phyloP scores from a whole-genome alignment of 2,113 vertebrate genomes.

The Aegithalos caudatus region DNA sequence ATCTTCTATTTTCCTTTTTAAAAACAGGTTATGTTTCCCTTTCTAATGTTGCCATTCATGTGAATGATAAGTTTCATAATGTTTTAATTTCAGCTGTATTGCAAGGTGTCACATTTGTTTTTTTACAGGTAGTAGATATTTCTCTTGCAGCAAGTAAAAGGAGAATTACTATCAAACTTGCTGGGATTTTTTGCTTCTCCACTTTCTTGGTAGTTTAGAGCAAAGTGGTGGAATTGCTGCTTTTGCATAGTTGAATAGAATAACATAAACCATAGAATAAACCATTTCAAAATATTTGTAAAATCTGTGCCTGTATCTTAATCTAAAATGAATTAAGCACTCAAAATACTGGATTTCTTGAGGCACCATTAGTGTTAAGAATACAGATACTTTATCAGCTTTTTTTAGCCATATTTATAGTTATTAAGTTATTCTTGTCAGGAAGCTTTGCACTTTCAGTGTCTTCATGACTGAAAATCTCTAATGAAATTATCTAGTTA shows the following conservation, averaged over 20 bases:
- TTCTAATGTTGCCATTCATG: neutral
- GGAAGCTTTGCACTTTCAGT: neutral
- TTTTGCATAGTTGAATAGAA: neutral
- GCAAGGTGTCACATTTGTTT: neutral
- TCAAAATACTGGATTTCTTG: neutral
- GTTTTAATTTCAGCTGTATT: neutral
- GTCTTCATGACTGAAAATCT: neutral
- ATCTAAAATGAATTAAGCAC: neutral
- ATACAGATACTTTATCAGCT: neutral
- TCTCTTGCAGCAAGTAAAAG: neutral
- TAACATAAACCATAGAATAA: neutral
- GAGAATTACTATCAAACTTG: neutral
- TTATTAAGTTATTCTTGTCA: neutral
- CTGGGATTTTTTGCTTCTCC: neutral
- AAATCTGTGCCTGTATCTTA: neutral
- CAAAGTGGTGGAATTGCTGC: neutral
- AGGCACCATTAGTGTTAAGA: neutral
- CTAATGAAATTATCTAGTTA: neutral
- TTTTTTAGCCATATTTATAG: neutral
- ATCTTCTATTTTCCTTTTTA: neutral
- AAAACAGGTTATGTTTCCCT: neutral
- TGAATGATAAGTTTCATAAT: neutral
- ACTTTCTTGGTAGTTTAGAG: neutral
- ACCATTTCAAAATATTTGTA: neutral
- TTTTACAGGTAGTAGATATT: neutral